Evolutionary conservation across 2,888 invertebrate species (phyloP).

Genomic region (Trissolcus brochymenae): DNA sequence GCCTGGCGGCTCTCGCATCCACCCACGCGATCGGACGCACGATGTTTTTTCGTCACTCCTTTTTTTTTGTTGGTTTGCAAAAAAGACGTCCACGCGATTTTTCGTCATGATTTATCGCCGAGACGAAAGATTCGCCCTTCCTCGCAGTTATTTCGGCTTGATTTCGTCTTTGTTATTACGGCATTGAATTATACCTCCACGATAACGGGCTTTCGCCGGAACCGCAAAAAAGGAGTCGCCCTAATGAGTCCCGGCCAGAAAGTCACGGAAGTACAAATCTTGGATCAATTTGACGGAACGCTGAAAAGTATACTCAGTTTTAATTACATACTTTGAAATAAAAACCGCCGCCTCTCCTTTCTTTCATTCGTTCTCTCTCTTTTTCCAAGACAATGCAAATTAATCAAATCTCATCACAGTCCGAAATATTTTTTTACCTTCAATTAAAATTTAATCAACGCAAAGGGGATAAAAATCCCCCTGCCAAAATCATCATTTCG

Average conservation of each 20-base stretch:
- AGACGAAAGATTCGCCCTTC: constrained; percentile 49
- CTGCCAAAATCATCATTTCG: constrained; percentile 12
- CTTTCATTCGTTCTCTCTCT: neutral
- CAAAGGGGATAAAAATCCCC: too few species aligned
- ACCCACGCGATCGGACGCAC: neutral
- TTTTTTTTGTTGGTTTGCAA: constrained; percentile 44
- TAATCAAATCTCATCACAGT: too few species aligned
- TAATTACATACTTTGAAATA: constrained; percentile 24
- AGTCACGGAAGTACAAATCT: constrained; percentile 52
- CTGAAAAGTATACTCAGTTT: constrained; percentile 12
- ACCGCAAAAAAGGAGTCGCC: constrained; percentile 40
- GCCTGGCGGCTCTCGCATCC: neutral
- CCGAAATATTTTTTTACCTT: too few species aligned
- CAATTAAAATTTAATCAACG: too few species aligned
- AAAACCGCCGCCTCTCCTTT: constrained; percentile 14
- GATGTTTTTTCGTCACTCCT: constrained; percentile 7
- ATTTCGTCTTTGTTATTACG: constrained; percentile 55
- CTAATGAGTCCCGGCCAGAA: constrained; percentile 42
- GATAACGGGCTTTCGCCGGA: constrained; percentile 46
- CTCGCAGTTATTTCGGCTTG: constrained; percentile 41
- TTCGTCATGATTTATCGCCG: constrained; percentile 53
- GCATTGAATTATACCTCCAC: constrained; percentile 44
- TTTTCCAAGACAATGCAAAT: neutral
- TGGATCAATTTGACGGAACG: constrained; percentile 37
- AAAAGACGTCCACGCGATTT: constrained; percentile 49